These are phyloP conservation scores for Hirudo medicinalis DNA, from an alignment of 1,140 invertebrate genomes.

Conservation along the genomic window DNA sequence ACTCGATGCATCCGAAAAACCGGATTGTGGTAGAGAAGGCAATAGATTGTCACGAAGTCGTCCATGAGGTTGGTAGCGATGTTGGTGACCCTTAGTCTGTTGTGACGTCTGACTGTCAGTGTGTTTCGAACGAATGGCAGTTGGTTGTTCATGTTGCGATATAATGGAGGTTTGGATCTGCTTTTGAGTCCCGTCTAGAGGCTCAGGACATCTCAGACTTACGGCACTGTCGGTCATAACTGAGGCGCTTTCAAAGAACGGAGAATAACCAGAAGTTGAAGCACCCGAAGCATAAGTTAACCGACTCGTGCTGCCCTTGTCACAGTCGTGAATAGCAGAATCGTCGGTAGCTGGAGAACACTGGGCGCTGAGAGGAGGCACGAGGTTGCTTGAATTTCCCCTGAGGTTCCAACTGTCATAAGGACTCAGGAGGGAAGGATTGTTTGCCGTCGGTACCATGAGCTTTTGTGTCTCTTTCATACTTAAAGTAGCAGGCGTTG, in stretches of 20 bases:
- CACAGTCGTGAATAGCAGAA: conserved; percentile 9
- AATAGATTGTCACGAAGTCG: not conserved
- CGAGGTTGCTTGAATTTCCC: not conserved
- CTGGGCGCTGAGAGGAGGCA: not conserved
- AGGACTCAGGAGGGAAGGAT: conserved; percentile 3
- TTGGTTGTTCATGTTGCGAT: not conserved
- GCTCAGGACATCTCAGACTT: conserved; percentile 1
- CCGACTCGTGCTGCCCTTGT: not conserved
- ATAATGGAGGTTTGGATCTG: not conserved
- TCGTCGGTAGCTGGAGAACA: conserved; percentile 1
- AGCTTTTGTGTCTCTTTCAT: not conserved
- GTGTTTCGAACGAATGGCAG: not conserved
- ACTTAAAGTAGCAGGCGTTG: not conserved
- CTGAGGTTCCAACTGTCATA: not conserved
- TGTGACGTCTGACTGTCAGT: not conserved
- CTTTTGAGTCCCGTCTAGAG: not conserved
- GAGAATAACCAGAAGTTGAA: not conserved
- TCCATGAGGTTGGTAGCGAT: not conserved
- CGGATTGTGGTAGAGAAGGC: conserved; percentile 9
- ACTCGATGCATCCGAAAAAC: conserved; percentile 6
- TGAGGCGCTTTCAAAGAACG: not conserved
- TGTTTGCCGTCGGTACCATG: not conserved
- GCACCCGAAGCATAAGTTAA: not conserved
- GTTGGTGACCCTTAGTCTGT: not conserved
- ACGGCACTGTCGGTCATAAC: conserved; percentile 5